Conservation (phyloP, 2,888 invertebrate genomes). For the Erebia ligea region DNA sequence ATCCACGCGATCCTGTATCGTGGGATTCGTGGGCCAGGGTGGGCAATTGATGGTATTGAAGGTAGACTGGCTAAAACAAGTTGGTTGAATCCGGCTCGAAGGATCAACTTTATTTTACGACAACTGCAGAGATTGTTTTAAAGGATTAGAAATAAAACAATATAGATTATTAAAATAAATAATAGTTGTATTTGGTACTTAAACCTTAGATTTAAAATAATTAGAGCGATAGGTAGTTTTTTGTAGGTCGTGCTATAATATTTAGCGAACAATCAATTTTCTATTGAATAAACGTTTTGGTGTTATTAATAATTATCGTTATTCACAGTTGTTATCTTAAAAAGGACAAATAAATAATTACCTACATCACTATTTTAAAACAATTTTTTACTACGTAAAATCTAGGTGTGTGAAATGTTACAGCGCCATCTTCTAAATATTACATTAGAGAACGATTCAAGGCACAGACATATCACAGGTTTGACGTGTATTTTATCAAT, state of each 20-base stretch:
- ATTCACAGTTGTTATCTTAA: constrained; percentile 27
- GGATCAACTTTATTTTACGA: too few species aligned
- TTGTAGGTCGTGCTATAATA: constrained; percentile 24
- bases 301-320: constrained; percentile 4
- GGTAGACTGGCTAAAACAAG: too few species aligned
- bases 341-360: constrained; percentile 40
- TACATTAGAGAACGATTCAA: constrained; percentile 63
- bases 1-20: too few species aligned
- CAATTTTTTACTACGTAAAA: constrained; percentile 28
- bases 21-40: too few species aligned
- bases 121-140: background rate
- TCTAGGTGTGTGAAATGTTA: constrained; percentile 21
- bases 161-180: constrained; percentile 18
- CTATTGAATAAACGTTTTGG: constrained; percentile 19
- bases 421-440: constrained; percentile 68
- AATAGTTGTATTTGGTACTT: constrained; percentile 28
- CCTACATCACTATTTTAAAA: constrained; percentile 38
- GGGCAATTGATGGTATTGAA: too few species aligned
- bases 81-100: too few species aligned
- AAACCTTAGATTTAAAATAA: constrained; percentile 34
- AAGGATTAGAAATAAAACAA: constrained; percentile 7
- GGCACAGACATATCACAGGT: constrained; percentile 82
- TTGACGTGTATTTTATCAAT: constrained; percentile 63
- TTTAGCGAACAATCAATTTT: constrained; percentile 24
- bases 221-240: constrained; percentile 31